Conservation (phyloP, 2,113 vertebrate genomes). For the Archilochus colubris region DNA sequence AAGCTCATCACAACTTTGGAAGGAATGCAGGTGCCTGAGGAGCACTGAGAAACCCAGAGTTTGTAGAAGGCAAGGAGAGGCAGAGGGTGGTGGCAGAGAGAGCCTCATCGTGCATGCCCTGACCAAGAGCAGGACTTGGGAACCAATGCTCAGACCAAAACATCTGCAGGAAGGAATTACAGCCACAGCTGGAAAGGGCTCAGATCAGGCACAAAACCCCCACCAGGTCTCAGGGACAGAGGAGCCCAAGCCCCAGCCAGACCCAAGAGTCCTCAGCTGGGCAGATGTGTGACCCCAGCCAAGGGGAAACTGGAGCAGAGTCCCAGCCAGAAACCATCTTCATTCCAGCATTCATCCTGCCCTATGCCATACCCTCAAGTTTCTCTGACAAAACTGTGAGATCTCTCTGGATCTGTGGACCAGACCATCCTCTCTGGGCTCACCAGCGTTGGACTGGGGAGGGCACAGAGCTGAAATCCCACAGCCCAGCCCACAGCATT, state of each 20-base stretch:
- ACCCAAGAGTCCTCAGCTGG: neutral
- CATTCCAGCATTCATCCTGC: neutral
- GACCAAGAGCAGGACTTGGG: neutral
- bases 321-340: neutral
- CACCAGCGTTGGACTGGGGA: fast-evolving
- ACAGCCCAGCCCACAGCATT: neutral
- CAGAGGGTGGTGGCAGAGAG: neutral
- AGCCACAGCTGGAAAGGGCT: neutral
- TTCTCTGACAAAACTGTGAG: neutral
- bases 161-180: neutral
- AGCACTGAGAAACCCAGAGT: neutral
- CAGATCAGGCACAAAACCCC: neutral
- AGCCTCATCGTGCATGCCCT: neutral
- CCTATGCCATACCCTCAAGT: neutral
- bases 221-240: neutral
- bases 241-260: neutral
- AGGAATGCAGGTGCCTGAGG: neutral
- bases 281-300: neutral
- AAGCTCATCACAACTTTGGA: neutral
- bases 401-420: neutral
- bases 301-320: neutral
- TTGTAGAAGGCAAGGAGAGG: neutral
- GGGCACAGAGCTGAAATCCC: fast-evolving
- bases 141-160: neutral
- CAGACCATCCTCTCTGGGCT: neutral